Evolutionary conservation across 2,113 vertebrate genomes (phyloP).

Genomic region (Hirundichthys speculiger): DNA sequence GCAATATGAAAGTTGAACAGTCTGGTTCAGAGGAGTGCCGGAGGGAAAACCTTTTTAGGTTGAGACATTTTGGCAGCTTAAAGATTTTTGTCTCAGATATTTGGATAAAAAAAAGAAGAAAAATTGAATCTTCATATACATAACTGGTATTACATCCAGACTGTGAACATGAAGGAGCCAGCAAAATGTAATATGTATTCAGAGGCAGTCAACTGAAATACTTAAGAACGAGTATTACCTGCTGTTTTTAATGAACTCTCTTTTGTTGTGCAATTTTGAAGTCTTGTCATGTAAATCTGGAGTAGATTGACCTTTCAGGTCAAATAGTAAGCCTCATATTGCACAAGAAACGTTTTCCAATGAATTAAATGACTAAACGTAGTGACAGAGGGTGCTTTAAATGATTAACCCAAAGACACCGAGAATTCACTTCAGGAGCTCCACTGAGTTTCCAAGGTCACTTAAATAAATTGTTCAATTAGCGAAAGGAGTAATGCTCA

Average conservation of each 20-base stretch:
- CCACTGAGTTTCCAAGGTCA: neutral
- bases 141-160: constrained; percentile 20
- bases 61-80: constrained; percentile 25
- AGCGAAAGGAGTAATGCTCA: too few species aligned
- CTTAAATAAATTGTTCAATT: too few species aligned
- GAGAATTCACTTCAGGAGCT: too few species aligned
- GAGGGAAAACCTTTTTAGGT: constrained; percentile 35
- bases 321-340: neutral
- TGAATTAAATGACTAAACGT: constrained; percentile 7
- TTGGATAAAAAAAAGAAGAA: constrained; percentile 27
- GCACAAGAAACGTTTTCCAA: neutral
- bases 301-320: neutral
- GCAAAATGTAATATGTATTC: constrained; percentile 1
- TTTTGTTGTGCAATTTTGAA: too few species aligned
- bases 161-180: neutral
- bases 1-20: constrained; percentile 1
- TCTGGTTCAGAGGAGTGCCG: constrained; percentile 14
- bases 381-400: neutral
- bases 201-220: neutral
- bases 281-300: too few species aligned
- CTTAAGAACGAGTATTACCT: neutral
- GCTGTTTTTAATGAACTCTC: neutral
- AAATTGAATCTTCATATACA: constrained; percentile 10
- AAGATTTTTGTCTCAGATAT: constrained; percentile 41
- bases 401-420: neutral